Base-by-base conservation (phyloP, 23 tunicate genomes). In the Ciona savignyi region DNA sequence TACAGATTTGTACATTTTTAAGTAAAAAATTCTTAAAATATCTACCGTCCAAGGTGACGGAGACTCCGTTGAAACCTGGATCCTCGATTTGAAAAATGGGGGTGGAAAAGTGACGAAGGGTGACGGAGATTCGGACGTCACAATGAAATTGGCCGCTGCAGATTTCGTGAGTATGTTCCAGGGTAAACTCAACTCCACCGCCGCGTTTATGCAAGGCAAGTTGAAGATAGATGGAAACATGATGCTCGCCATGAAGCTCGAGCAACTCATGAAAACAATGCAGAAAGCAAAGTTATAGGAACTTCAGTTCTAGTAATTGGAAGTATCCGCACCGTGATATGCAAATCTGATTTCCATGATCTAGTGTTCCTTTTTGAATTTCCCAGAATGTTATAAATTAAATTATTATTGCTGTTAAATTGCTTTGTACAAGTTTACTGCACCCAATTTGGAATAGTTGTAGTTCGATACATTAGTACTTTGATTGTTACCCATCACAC, bases 211-310 rank as follows among this genome's bases (percentile, higher is more conserved):
- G 91, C 67, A 78, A 21, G 99, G 99, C 25, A 84, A 95, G 66
- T 65, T 95, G 68, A 88, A 89, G 35, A 95, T 95, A 27, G 86
- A 89, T 63, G 99, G 99, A 63, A 95, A 95, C 68, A 88, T 95
- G 91, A 93, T 85, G 81, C 68, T 95, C 51, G 97, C 97, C 29
- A 91, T 91, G 97, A 91, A 91, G 67, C 75, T 91, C 28, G 97
- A 91, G 30, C 84, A 91, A 76, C 74, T 91, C 24, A 91, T 91
- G 97, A 76, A 84, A 21, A 77, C 76, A 21, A 89, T 81, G 88
- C 80, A 78, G 2, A 85, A 85, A 34, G 66, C 87, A 20, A 82
- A 82, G 63, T 74, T 82, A 34, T 82, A 75, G 32, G 15, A 42
- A 42, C 11, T n/a, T n/a, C n/a, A n/a, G n/a, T n/a, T n/a, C n/a